phyloP scores from a whole-genome alignment of 2,113 vertebrate genomes.

The Anoura caudifer region DNA sequence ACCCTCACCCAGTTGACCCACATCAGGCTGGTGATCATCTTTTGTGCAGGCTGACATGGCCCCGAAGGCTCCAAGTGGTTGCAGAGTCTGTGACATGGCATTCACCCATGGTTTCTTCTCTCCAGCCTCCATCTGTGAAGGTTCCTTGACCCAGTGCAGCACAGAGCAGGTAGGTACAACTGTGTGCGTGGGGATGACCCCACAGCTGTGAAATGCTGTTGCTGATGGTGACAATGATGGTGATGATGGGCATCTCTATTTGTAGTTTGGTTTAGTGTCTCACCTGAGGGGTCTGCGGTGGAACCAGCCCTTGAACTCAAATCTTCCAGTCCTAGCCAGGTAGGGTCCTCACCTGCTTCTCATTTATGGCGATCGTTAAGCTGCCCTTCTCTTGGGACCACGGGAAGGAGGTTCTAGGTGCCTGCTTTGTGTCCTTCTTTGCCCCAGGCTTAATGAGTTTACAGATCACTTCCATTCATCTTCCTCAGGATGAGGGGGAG shows the following conservation, averaged over 20 bases:
- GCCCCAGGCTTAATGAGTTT: background rate
- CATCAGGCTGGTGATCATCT: background rate
- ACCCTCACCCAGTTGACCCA: background rate
- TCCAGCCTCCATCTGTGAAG: background rate
- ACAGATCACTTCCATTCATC: background rate
- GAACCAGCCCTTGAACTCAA: background rate
- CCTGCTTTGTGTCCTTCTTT: background rate
- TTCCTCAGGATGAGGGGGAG: background rate
- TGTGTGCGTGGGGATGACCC: rapidly evolving
- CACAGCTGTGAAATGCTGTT: background rate
- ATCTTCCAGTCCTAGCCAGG: background rate
- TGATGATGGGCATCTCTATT: background rate
- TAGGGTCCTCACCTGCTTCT: background rate
- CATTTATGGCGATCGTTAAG: background rate
- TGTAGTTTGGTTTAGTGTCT: background rate
- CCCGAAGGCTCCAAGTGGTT: background rate
- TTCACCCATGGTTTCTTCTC: background rate
- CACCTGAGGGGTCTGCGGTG: background rate
- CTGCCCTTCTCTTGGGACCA: background rate
- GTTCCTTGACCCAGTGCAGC: background rate
- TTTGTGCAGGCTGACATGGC: background rate
- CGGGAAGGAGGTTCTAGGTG: background rate
- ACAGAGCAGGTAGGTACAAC: background rate
- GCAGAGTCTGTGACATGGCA: background rate
- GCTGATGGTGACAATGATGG: background rate